Percentiles rank a stretch among this genome's conserved stretches.
These are phyloP conservation scores for Scaeva pyrastri DNA, from an alignment of 2,888 invertebrate species.

Conservation along the genomic window DNA sequence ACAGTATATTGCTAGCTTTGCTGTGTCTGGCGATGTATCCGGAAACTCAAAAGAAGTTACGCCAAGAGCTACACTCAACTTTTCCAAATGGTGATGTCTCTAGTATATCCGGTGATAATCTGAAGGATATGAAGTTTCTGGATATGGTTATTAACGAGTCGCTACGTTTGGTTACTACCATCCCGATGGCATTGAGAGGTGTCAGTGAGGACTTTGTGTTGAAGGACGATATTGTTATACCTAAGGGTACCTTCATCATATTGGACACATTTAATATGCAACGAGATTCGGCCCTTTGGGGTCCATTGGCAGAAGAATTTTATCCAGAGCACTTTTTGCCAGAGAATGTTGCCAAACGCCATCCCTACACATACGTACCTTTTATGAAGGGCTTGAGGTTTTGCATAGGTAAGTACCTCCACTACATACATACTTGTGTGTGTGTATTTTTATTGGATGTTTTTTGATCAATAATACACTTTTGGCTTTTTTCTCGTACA, in stretches of 20 bases:
- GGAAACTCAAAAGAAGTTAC: constrained; percentile 80
- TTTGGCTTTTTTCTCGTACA: neutral
- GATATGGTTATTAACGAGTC: constrained; percentile 82
- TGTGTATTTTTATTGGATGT: neutral
- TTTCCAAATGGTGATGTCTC: constrained; percentile 77
- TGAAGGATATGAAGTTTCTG: constrained; percentile 81
- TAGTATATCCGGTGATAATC: constrained; percentile 78
- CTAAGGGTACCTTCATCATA: constrained; percentile 81
- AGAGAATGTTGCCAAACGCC: constrained; percentile 76
- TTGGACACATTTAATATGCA: constrained; percentile 83
- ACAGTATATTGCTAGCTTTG: constrained; percentile 80
- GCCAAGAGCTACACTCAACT: constrained; percentile 79
- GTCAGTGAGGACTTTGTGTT: constrained; percentile 81
- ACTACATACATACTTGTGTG: too few species aligned
- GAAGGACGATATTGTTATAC: constrained; percentile 78
- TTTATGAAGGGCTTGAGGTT: constrained; percentile 82
- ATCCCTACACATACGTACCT: constrained; percentile 81
- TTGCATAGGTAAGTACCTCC: constrained; percentile 79
- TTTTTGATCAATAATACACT: constrained; percentile 10
- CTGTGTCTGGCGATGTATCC: constrained; percentile 81
- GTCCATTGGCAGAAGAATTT: constrained; percentile 80
- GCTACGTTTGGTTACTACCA: constrained; percentile 81
- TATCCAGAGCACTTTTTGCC: constrained; percentile 80
- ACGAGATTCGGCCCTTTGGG: constrained; percentile 81
- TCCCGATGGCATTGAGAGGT: constrained; percentile 82